These are phyloP conservation scores for Anagyrus pseudococci DNA, from an alignment of 2,888 invertebrate genomes.

Conservation along the genomic window DNA sequence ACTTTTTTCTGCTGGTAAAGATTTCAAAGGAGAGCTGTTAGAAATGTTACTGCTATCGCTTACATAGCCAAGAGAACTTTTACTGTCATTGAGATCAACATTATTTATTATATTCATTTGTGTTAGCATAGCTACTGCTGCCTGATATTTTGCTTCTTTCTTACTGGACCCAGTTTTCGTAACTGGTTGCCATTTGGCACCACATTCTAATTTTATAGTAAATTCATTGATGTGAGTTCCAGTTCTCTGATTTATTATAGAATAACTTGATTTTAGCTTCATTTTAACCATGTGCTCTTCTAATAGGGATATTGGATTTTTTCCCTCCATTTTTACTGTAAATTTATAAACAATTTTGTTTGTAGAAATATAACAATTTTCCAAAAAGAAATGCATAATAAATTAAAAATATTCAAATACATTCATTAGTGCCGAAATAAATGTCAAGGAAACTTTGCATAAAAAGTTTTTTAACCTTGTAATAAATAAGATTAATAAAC, in stretches of 20 bases:
- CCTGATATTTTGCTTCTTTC: slow-evolving; percentile 19
- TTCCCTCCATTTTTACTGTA: too few relatives aligned
- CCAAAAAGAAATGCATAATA: too few relatives aligned
- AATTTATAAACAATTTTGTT: too few relatives aligned
- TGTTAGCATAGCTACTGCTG: slow-evolving; percentile 13
- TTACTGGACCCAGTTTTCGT: slow-evolving; percentile 10
- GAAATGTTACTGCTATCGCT: neutral
- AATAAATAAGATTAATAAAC: too few relatives aligned
- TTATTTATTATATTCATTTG: slow-evolving; percentile 1
- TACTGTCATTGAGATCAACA: neutral
- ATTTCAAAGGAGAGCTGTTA: neutral
- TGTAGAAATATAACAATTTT: too few relatives aligned
- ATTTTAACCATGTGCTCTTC: slow-evolving; percentile 10
- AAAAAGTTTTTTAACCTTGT: too few relatives aligned
- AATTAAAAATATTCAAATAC: too few relatives aligned
- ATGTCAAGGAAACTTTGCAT: too few relatives aligned
- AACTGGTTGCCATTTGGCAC: neutral
- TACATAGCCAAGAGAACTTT: neutral
- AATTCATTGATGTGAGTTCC: slow-evolving; percentile 13
- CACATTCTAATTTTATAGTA: slow-evolving; percentile 3
- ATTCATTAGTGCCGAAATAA: too few relatives aligned
- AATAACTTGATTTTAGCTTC: neutral
- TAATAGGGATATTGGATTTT: slow-evolving; percentile 22
- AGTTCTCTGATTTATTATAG: neutral
- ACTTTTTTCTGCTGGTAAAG: neutral